Conservation (phyloP, 2,113 vertebrate species). For the Cyphomyrus discorhynchus region DNA sequence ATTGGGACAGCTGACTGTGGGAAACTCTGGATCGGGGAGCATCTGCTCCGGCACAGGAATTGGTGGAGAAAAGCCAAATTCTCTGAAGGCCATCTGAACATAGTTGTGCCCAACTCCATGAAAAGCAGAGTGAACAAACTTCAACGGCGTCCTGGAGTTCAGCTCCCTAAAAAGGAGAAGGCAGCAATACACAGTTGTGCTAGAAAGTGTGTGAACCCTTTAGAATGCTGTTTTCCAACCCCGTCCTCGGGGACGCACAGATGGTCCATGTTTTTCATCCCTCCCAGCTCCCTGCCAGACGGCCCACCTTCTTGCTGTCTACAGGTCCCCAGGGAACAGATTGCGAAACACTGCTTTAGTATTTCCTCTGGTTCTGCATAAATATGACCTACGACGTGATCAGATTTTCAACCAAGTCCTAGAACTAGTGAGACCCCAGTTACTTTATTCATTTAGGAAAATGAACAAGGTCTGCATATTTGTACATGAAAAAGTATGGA, state of each 20-base stretch:
- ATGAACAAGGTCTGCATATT: background rate
- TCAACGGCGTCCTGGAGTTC: constrained; percentile 65
- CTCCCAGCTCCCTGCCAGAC: background rate
- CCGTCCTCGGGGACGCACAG: background rate
- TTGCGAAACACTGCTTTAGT: background rate
- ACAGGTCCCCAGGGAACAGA: background rate
- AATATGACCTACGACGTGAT: background rate
- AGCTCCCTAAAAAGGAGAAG: constrained; percentile 57
- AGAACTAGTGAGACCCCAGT: background rate
- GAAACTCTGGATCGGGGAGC: constrained; percentile 86
- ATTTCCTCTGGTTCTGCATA: background rate
- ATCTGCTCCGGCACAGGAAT: constrained; percentile 89
- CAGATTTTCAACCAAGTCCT: background rate
- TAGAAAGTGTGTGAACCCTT: background rate
- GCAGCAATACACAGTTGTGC: background rate
- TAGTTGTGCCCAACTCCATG: constrained; percentile 87
- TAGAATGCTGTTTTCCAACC: background rate
- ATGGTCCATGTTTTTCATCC: background rate
- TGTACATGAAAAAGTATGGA: background rate
- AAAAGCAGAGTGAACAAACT: constrained; percentile 87
- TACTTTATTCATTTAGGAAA: background rate
- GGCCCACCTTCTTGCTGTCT: background rate
- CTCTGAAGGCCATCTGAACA: constrained; percentile 76
- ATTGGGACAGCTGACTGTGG: constrained; percentile 85
- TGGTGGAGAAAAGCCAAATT: constrained; percentile 77